phyloP scores from a whole-genome alignment of 2,888 invertebrate genomes.

The Nomada ruficornis region DNA sequence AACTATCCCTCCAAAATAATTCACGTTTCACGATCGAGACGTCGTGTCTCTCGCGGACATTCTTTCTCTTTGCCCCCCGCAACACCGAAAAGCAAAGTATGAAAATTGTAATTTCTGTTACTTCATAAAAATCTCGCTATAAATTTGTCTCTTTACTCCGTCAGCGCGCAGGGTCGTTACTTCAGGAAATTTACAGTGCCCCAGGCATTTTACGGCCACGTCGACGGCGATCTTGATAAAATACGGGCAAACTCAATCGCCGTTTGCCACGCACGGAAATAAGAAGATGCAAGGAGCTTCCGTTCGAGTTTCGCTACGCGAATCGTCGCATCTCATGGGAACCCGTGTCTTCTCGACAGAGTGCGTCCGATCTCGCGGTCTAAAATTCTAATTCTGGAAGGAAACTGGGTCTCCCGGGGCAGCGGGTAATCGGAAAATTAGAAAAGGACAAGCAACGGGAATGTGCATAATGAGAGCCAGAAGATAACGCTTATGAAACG shows the following conservation, averaged over 20 bases:
- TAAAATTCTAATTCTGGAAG: slow-evolving; percentile 41
- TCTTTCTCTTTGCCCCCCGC: too few relatives aligned
- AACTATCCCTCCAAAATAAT: too few relatives aligned
- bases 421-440: background rate
- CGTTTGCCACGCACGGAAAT: slow-evolving; percentile 11
- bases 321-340: slow-evolving; percentile 33
- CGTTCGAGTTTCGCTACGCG: background rate
- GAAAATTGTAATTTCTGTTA: too few relatives aligned
- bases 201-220: slow-evolving; percentile 26
- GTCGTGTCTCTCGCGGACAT: too few relatives aligned
- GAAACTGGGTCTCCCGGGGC: background rate
- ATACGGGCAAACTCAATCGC: slow-evolving; percentile 3
- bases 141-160: background rate
- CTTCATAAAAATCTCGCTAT: background rate
- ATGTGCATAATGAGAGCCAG: too few relatives aligned
- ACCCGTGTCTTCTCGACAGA: background rate
- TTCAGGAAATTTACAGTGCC: slow-evolving; percentile 30
- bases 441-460: too few relatives aligned
- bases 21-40: too few relatives aligned
- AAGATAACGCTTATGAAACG: too few relatives aligned
- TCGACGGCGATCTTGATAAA: slow-evolving; percentile 28
- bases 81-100: too few relatives aligned
- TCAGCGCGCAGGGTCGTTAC: slow-evolving; percentile 1
- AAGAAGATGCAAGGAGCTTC: slow-evolving; percentile 12
- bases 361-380: slow-evolving; percentile 3